Evolutionary conservation across 2,113 vertebrate genomes (phyloP).

Genomic region (Pseudonaja textilis): DNA sequence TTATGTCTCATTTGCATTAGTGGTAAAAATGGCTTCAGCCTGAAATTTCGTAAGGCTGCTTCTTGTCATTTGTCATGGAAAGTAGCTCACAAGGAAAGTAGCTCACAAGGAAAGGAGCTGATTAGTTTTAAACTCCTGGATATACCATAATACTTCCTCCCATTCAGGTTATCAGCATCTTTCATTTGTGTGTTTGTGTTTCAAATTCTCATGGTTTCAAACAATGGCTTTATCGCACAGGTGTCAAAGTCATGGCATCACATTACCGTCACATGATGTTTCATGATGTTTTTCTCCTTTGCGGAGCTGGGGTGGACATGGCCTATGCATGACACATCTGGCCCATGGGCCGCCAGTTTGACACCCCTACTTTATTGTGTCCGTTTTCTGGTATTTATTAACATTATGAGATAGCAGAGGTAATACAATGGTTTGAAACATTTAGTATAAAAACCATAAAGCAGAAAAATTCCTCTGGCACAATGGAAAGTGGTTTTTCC

Average conservation of each 20-base stretch:
- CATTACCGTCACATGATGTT: too few relatives aligned
- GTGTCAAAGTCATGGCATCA: too few relatives aligned
- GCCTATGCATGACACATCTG: too few relatives aligned
- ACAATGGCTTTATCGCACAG: constrained; percentile 13
- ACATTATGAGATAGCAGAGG: constrained; percentile 40
- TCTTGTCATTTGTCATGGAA: constrained; percentile 37
- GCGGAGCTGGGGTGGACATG: too few relatives aligned
- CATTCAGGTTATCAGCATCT: not conserved
- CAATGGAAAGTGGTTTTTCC: not conserved
- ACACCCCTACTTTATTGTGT: not conserved
- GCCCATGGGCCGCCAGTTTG: too few relatives aligned
- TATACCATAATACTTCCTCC: constrained; percentile 3
- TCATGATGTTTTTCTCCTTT: too few relatives aligned
- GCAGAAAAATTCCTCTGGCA: not conserved
- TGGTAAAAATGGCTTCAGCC: constrained; percentile 50
- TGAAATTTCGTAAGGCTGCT: constrained; percentile 52
- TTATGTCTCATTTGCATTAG: constrained; percentile 57
- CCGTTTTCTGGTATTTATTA: constrained; percentile 31
- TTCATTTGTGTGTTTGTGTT: constrained; percentile 9
- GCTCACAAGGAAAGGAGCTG: not conserved
- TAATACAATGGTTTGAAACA: constrained; percentile 20
- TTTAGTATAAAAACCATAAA: not conserved
- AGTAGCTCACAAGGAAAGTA: constrained; percentile 28
- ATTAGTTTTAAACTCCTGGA: constrained; percentile 24
- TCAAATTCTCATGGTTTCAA: constrained; percentile 13